Conservation (phyloP, 2,888 invertebrate species). For the Acanthosepion esculentum region DNA sequence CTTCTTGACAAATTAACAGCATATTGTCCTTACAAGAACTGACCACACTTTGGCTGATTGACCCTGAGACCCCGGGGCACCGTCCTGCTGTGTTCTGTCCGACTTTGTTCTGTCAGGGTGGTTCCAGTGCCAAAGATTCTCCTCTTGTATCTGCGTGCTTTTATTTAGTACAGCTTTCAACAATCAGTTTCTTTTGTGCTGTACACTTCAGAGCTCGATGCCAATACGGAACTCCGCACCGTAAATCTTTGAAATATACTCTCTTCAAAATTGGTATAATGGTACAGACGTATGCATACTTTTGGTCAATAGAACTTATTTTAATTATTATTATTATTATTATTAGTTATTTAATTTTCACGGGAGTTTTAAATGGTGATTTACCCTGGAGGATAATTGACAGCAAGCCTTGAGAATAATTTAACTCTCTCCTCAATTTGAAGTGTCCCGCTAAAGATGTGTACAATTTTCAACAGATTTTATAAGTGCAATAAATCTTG, state of each 20-base stretch:
- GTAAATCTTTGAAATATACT: not conserved
- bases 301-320: not conserved
- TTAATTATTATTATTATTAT: not conserved
- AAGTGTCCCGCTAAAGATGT: no score
- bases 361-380: no score
- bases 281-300: not conserved
- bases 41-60: not conserved
- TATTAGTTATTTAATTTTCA: not conserved
- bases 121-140: not conserved
- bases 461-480: no score
- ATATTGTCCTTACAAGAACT: not conserved
- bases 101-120: not conserved
- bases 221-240: not conserved
- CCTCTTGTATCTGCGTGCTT: not conserved
- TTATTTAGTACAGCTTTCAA: not conserved
- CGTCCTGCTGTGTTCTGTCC: not conserved
- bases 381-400: no score
- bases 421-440: no score
- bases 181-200: not conserved
- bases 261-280: not conserved
- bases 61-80: not conserved
- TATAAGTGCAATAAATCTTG: no score
- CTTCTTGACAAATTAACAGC: constrained; percentile 23
- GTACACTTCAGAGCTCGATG: not conserved
- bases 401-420: no score